phyloP scores from a whole-genome alignment of 2,113 vertebrate species.

The Anolis sagrei region DNA sequence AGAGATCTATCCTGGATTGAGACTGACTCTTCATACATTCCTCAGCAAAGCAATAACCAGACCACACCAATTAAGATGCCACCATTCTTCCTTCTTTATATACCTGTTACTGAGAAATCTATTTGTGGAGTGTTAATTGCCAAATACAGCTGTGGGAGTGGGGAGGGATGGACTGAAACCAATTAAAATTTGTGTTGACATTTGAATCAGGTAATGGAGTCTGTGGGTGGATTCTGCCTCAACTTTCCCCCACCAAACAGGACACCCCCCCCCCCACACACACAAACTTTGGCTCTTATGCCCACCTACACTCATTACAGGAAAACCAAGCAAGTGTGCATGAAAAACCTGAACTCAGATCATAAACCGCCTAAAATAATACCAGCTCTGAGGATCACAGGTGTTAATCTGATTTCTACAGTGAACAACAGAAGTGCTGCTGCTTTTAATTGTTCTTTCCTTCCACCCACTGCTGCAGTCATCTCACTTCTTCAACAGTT shows the following conservation, averaged over 20 bases:
- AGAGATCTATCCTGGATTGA: neutral
- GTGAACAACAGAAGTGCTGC: neutral
- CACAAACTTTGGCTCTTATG: neutral
- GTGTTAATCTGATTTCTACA: constrained; percentile 28
- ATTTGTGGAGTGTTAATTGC: constrained; percentile 73
- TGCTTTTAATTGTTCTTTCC: neutral
- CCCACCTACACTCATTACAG: constrained; percentile 66
- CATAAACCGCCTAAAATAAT: constrained; percentile 23
- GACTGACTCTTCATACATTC: neutral
- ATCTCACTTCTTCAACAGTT: fast-evolving
- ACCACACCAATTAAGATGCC: constrained; percentile 55
- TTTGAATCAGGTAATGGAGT: constrained; percentile 70
- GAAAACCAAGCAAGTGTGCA: constrained; percentile 46
- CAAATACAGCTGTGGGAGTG: constrained; percentile 55
- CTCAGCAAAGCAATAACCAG: neutral
- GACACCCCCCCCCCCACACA: constrained; percentile 39
- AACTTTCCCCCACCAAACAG: constrained; percentile 53
- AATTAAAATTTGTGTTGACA: constrained; percentile 76
- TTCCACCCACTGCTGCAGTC: neutral
- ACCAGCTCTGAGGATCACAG: neutral
- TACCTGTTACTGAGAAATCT: constrained; percentile 72
- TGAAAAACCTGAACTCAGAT: constrained; percentile 48
- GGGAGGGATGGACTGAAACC: constrained; percentile 46
- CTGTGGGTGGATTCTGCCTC: constrained; percentile 68
- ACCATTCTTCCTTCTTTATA: constrained; percentile 57